Evolutionary conservation across 2,888 invertebrate species (phyloP).

Genomic region (Uloborus plumipes): DNA sequence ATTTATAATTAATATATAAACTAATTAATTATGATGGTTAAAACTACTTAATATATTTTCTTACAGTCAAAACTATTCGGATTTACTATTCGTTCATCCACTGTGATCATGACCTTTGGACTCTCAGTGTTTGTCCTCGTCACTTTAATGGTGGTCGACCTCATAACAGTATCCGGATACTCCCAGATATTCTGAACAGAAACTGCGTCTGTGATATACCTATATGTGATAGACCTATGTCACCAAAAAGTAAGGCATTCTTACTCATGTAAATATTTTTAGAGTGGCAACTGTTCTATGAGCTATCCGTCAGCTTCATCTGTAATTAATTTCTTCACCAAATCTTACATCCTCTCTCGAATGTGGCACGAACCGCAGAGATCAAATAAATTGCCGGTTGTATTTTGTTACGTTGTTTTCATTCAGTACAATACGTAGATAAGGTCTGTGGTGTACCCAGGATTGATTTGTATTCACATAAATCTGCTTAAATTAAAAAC

Average conservation of each 20-base stretch:
- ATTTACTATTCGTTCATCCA: conserved; percentile 40
- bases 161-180: conserved; percentile 42
- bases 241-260: neutral
- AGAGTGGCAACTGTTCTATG: too few species aligned
- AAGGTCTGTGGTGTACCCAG: too few species aligned
- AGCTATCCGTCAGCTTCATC: too few species aligned
- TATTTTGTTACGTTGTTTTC: too few species aligned
- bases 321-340: too few species aligned
- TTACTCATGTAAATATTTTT: neutral
- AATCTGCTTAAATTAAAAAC: too few species aligned
- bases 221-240: neutral
- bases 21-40: too few species aligned
- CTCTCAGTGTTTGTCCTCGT: conserved; percentile 52
- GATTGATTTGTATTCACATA: too few species aligned
- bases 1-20: neutral
- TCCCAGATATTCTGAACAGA: conserved; percentile 22
- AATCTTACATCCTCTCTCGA: too few species aligned
- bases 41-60: neutral
- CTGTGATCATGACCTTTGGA: conserved; percentile 65
- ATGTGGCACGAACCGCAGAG: too few species aligned
- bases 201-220: neutral
- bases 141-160: conserved; percentile 56
- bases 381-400: too few species aligned
- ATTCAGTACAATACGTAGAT: too few species aligned
- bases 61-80: conserved; percentile 58